phyloP scores from a whole-genome alignment of 35 echinoderm and acorn worm species.

The Apostichopus californicus region DNA sequence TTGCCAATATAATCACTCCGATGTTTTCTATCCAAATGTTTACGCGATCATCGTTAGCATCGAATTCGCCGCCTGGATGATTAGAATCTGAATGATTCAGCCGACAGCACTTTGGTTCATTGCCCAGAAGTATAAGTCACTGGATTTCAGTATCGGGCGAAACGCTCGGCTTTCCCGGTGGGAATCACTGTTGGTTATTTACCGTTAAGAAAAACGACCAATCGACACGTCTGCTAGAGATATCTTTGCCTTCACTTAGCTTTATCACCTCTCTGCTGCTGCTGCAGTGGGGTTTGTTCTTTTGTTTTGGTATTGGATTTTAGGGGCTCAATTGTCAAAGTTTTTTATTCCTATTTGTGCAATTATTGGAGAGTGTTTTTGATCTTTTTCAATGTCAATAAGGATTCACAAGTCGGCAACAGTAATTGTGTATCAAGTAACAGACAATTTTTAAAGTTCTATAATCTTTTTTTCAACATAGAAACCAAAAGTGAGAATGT shows the following conservation, averaged over 20 bases:
- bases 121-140: neutral
- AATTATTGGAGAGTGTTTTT: no score
- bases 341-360: no score
- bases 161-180: neutral
- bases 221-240: neutral
- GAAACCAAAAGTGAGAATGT: no score
- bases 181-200: neutral
- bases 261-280: neutral
- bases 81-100: neutral
- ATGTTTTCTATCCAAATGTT: neutral
- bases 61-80: neutral
- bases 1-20: neutral
- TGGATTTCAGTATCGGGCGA: neutral
- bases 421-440: no score
- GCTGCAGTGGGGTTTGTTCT: no score
- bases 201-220: neutral
- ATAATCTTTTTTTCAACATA: no score
- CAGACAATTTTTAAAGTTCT: no score
- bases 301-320: no score
- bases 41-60: neutral
- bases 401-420: no score
- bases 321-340: no score
- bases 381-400: no score
- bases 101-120: neutral
- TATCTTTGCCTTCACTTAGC: neutral